Conservation (phyloP, 2,888 invertebrate genomes). For the Ceraclea dissimilis region DNA sequence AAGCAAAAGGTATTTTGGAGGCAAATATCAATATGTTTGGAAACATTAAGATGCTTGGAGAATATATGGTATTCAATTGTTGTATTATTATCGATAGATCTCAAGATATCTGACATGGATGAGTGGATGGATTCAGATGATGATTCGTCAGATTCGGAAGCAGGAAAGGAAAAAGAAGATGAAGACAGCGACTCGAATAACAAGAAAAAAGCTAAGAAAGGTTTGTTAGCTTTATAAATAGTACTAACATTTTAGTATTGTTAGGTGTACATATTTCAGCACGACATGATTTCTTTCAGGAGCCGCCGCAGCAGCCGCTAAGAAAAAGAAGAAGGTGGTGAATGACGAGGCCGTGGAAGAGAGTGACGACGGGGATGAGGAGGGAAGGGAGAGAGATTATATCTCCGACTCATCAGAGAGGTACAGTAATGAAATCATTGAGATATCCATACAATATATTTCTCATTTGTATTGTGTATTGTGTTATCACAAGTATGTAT, state of each 20-base stretch:
- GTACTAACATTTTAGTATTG: neutral
- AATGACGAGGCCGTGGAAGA: conserved; percentile 91
- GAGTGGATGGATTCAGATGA: conserved; percentile 86
- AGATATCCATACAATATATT: neutral
- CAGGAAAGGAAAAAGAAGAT: conserved; percentile 58
- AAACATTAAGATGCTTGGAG: too few species aligned
- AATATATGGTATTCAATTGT: too few species aligned
- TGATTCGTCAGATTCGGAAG: conserved; percentile 67
- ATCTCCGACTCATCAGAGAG: conserved; percentile 81
- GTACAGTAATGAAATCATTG: conserved; percentile 32
- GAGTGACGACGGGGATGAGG: conserved; percentile 95
- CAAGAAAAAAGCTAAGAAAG: conserved; percentile 51
- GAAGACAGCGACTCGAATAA: conserved; percentile 53
- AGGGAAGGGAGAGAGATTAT: conserved; percentile 90
- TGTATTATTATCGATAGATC: too few species aligned
- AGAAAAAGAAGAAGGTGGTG: conserved; percentile 73
- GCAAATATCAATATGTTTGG: neutral
- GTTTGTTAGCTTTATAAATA: conserved; percentile 11
- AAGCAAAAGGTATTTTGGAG: conserved; percentile 41
- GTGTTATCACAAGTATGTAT: neutral
- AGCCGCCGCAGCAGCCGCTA: conserved; percentile 42
- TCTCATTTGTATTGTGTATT: neutral
- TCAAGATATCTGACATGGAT: conserved; percentile 90
- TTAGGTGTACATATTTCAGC: neutral
- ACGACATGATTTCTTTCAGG: too few species aligned